phyloP scores from a whole-genome alignment of 1,140 invertebrate species.

The Lepidurus packardi region DNA sequence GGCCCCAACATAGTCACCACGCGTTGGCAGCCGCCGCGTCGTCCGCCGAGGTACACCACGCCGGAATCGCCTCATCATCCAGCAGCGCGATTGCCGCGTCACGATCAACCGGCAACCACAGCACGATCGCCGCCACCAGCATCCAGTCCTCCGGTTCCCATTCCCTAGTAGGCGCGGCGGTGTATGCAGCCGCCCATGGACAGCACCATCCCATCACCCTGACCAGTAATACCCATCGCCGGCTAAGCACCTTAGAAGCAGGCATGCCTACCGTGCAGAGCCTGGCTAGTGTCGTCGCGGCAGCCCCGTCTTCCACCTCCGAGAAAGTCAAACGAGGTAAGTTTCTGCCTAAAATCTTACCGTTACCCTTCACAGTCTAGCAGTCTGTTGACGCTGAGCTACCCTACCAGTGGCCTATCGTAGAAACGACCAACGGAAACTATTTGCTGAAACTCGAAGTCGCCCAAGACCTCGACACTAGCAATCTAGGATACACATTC shows the following conservation, averaged over 20 bases:
- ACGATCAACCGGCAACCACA: constrained; percentile 11
- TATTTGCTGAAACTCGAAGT: not conserved
- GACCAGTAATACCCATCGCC: not conserved
- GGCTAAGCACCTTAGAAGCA: not conserved
- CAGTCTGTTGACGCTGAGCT: not conserved
- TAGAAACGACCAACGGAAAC: not conserved
- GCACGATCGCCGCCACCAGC: constrained; percentile 25
- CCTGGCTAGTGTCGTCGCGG: not conserved
- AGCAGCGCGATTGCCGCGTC: not conserved
- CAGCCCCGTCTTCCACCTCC: constrained; percentile 24
- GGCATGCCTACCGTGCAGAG: not conserved
- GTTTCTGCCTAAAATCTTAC: not conserved
- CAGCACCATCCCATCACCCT: constrained; percentile 14
- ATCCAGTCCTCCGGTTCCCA: not conserved
- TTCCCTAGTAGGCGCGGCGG: constrained; percentile 12
- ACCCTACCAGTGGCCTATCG: not conserved
- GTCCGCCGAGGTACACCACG: not conserved
- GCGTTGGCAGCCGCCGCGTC: constrained; percentile 1
- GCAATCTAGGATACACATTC: not conserved
- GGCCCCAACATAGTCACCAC: not conserved
- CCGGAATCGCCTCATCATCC: not conserved
- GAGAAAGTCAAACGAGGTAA: constrained; percentile 34
- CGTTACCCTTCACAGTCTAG: no score
- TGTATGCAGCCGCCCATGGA: constrained; percentile 9
- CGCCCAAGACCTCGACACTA: not conserved